Base-by-base conservation (phyloP, 1,140 invertebrate genomes). In the Bombus waltoni region DNA sequence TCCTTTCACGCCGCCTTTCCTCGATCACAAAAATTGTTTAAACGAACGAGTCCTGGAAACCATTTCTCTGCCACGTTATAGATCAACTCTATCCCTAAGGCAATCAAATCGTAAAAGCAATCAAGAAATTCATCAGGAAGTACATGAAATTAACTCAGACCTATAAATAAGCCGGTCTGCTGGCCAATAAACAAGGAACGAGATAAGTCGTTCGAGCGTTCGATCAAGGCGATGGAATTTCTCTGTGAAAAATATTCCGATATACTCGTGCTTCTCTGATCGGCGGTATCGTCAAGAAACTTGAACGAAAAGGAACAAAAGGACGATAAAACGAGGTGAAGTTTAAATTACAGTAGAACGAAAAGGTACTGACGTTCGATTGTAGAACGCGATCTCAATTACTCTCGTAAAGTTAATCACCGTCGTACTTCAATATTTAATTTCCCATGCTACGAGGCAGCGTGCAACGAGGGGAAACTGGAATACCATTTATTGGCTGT, bases 401-500 rank as follows among this genome's bases (percentile, higher is more conserved):
- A 81, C 6, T 53, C 68, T 72, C 79, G 79, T 81, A 73, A 81
- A 81, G 25, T 81, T 72, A 81, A 81, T 81, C 68, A 59, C 68
- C 28, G 25, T 40, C 15, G 25, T 6, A 25, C 66, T 72, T 81
- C 79, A n/a, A 81, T 81, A 81, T 81, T 81, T 73, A 81, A 81
- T 81, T 72, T 40, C 38, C 66, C n/a, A 40, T 71, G 38, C 66
- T 11, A 32, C n/a, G 10, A 66, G 22, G 47, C 13, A 32, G 9
- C 28, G 42, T 22, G n/a, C 42, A 18, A 18, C 28, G 40, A 15
- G 5, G 11, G n/a, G 15, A 42, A n/a, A 59, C 68, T n/a, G 40
- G 68, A 81, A 71, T 72, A 40, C 35, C 68, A 38, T 44, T 42
- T 59, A 73, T 72, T 59, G 79, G 68, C 47, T 42, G 47, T 28